Percentiles rank a stretch among this genome's conserved stretches.
Evolutionary conservation across 92 coral and sea anemone species (phyloP).

Genomic region (Virgularia gustaviana): DNA sequence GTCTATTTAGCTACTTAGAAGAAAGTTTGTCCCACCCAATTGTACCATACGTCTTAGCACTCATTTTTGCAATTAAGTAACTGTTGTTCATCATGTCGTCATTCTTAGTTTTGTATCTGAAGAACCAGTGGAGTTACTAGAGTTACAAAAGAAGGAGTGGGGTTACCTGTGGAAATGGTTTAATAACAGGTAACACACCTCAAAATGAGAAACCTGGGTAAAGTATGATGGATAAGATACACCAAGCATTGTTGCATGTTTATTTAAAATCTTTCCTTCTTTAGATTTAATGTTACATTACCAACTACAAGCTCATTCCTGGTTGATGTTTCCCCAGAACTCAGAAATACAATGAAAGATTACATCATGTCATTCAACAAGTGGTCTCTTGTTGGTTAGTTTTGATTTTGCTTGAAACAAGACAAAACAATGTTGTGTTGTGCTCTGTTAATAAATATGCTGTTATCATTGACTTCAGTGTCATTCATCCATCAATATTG

Average conservation of each 20-base stretch:
- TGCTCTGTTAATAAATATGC: too few species aligned
- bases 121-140: conserved; percentile 78
- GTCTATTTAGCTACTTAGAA: too few species aligned
- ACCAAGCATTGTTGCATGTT: background rate
- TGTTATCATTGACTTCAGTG: too few species aligned
- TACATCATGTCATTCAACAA: conserved; percentile 63
- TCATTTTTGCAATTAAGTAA: too few species aligned
- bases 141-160: conserved; percentile 78
- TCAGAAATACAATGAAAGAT: conserved; percentile 49
- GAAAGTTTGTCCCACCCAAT: too few species aligned
- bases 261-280: background rate
- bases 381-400: conserved; percentile 84
- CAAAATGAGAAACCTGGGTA: background rate
- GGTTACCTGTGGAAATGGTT: conserved; percentile 81
- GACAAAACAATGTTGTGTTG: too few species aligned
- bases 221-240: background rate
- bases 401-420: background rate
- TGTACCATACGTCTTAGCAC: too few species aligned
- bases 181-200: conserved; percentile 47
- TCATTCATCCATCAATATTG: too few species aligned
- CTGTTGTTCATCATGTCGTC: too few species aligned
- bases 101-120: conserved; percentile 67
- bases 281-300: conserved; percentile 44
- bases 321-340: conserved; percentile 53
- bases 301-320: conserved; percentile 52